Percentiles rank a stretch among this genome's conserved stretches.
Evolutionary conservation across 2,888 invertebrate genomes (phyloP).

Genomic region (Drosophila neoperkinsi): DNA sequence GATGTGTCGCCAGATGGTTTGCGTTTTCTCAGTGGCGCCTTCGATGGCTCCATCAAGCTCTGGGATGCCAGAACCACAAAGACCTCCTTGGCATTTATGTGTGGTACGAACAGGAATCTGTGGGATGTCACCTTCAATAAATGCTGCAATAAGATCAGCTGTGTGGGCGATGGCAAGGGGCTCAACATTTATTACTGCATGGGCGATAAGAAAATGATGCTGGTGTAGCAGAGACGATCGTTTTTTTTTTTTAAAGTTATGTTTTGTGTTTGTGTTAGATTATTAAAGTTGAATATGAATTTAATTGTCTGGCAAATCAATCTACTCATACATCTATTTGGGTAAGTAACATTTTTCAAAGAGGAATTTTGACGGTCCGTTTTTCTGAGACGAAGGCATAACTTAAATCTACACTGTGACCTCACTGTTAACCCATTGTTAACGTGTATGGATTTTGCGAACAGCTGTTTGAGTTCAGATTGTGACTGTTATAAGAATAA

Average conservation of each 20-base stretch:
- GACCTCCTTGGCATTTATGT: conserved; percentile 10
- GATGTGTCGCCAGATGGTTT: conserved; percentile 26
- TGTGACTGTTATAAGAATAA: background rate
- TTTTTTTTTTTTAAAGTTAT: background rate
- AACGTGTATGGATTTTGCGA: background rate
- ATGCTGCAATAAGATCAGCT: conserved; percentile 35
- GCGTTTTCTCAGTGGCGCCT: conserved; percentile 34
- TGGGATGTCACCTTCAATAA: conserved; percentile 49
- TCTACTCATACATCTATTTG: background rate
- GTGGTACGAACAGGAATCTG: conserved; percentile 25
- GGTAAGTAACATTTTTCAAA: background rate
- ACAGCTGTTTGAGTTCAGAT: background rate
- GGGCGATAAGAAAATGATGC: conserved; percentile 37
- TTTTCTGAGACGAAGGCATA: background rate
- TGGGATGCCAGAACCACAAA: conserved; percentile 48
- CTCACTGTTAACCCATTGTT: background rate
- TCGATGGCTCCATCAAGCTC: conserved; percentile 40
- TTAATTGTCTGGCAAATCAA: background rate
- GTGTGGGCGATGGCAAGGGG: conserved; percentile 49
- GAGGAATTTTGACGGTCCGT: background rate
- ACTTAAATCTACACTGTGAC: background rate
- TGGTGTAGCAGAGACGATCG: conserved; percentile 3
- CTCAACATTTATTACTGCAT: conserved; percentile 37
- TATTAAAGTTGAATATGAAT: conserved; percentile 13
- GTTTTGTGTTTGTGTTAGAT: conserved; percentile 13